Evolutionary conservation across 2,113 vertebrate genomes (phyloP).

Genomic region (Ailuropoda melanoleuca): DNA sequence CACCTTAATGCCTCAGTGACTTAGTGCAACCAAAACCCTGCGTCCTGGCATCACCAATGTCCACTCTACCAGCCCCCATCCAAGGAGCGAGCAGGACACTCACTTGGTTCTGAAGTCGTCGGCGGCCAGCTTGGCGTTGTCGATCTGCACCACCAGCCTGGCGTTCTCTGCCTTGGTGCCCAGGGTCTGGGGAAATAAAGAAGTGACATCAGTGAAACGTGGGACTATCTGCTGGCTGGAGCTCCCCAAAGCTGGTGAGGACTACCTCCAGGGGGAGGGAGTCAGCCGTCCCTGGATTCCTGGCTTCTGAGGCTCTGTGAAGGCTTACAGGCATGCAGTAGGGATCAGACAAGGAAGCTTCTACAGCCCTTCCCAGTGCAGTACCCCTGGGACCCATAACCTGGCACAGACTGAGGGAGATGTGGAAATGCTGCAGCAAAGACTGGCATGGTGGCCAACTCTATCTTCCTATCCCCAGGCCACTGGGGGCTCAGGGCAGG

Average conservation of each 20-base stretch:
- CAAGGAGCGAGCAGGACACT: constrained; percentile 60
- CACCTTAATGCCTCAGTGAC: background rate
- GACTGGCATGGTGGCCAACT: accelerated
- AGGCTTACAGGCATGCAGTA: background rate
- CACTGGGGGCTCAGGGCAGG: background rate
- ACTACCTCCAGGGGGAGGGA: background rate
- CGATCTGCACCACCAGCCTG: constrained; percentile 86
- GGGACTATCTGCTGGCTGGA: background rate
- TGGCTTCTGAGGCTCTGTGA: background rate
- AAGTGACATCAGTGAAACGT: background rate
- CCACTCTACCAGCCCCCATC: background rate
- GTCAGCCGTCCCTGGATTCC: background rate
- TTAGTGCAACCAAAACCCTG: background rate
- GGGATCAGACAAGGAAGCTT: background rate
- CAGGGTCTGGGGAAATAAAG: constrained; percentile 78
- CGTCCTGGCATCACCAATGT: background rate
- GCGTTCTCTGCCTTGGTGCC: constrained; percentile 82
- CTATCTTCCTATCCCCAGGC: background rate
- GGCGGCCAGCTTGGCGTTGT: constrained; percentile 91
- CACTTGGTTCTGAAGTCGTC: constrained; percentile 95
- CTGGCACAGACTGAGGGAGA: background rate
- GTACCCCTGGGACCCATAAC: background rate
- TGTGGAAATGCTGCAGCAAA: background rate
- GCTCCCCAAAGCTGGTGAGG: background rate
- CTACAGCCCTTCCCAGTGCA: background rate